Conservation (phyloP, 1,140 invertebrate genomes). For the Saccostrea echinata region DNA sequence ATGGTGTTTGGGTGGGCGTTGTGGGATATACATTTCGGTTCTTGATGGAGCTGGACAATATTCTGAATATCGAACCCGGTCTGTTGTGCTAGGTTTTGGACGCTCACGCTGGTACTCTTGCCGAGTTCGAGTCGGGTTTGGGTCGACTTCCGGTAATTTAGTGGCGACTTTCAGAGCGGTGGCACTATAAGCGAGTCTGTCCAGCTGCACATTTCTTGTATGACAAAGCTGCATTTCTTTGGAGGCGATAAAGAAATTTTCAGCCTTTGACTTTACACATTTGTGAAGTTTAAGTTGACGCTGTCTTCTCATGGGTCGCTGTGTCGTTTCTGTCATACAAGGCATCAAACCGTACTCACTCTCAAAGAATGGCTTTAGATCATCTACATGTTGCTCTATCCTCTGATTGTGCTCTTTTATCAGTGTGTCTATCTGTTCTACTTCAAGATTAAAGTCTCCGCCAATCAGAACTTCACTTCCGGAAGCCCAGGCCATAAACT, state of each 20-base stretch:
- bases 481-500: slow-evolving; percentile 27
- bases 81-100: not conserved
- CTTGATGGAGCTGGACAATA: slow-evolving; percentile 15
- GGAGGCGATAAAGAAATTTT: slow-evolving; percentile 45
- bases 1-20: slow-evolving; percentile 46
- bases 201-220: not conserved
- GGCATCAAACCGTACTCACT: slow-evolving; percentile 43
- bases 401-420: slow-evolving; percentile 36
- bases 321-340: slow-evolving; percentile 43
- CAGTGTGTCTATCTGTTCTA: not conserved
- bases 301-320: slow-evolving; percentile 13
- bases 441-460: slow-evolving; percentile 43
- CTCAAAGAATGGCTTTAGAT: slow-evolving; percentile 35
- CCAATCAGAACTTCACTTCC: slow-evolving; percentile 44
- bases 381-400: not conserved
- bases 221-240: slow-evolving; percentile 53
- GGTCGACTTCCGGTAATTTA: not conserved
- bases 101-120: not conserved
- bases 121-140: not conserved
- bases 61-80: not conserved
- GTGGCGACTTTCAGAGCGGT: not conserved
- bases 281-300: slow-evolving; percentile 45
- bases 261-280: not conserved
- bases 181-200: not conserved
- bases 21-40: slow-evolving; percentile 51